Conservation (phyloP, 2,113 vertebrate species). For the Toxostoma redivivum region DNA sequence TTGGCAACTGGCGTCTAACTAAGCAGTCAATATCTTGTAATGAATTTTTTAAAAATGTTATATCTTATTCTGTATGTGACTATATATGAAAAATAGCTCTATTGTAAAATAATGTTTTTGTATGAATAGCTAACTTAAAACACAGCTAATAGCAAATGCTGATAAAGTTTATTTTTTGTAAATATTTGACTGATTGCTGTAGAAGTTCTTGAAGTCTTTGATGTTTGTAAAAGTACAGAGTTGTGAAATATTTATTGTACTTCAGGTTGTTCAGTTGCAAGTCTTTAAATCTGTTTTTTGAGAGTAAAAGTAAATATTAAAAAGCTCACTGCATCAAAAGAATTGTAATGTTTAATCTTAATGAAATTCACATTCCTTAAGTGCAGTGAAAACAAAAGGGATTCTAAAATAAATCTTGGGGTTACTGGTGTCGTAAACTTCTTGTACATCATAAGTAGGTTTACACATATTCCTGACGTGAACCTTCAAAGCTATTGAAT, state of each 20-base stretch:
- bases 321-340: neutral
- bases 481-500: neutral
- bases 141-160: neutral
- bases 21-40: neutral
- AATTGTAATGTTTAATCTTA: neutral
- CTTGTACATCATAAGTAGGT: neutral
- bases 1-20: neutral
- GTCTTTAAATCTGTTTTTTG: neutral
- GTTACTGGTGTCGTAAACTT: neutral
- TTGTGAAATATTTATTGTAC: conserved; percentile 38
- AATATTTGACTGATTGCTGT: neutral
- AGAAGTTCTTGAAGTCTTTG: neutral
- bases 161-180: neutral
- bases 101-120: neutral
- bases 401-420: neutral
- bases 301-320: conserved; percentile 13
- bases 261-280: neutral
- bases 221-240: neutral
- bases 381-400: neutral
- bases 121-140: neutral
- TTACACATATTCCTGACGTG: neutral
- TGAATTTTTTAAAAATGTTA: accelerated
- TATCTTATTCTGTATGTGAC: neutral
- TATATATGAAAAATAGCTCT: neutral
- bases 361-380: neutral